Evolutionary conservation across 2,888 invertebrate species (phyloP).

Genomic region (Dromius quadrimaculatus): DNA sequence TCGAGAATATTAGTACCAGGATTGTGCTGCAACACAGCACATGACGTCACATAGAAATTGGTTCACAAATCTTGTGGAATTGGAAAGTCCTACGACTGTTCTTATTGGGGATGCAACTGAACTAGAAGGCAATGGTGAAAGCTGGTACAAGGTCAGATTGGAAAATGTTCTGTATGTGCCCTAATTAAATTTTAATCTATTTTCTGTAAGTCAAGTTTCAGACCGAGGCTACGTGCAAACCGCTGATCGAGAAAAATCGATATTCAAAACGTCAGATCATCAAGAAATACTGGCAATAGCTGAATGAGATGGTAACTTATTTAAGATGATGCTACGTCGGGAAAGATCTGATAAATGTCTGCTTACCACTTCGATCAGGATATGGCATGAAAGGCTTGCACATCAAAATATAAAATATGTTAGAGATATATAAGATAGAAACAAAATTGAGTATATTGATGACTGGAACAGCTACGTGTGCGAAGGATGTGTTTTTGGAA

Average conservation of each 20-base stretch:
- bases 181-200: slow-evolving; percentile 54
- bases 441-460: slow-evolving; percentile 20
- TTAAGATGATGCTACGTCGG: slow-evolving; percentile 56
- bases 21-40: slow-evolving; percentile 48
- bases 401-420: too few relatives aligned
- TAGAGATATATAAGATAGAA: slow-evolving; percentile 53
- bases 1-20: slow-evolving; percentile 25
- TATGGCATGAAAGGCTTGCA: too few relatives aligned
- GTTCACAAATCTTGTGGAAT: slow-evolving; percentile 19
- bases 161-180: slow-evolving; percentile 43
- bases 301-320: slow-evolving; percentile 54
- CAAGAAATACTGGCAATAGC: slow-evolving; percentile 52
- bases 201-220: slow-evolving; percentile 54
- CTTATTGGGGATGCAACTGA: slow-evolving; percentile 1
- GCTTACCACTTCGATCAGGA: too few relatives aligned
- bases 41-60: slow-evolving; percentile 47
- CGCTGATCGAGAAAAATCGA: slow-evolving; percentile 54
- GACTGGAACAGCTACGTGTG: slow-evolving; percentile 25
- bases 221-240: slow-evolving; percentile 56
- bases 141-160: slow-evolving; percentile 52
- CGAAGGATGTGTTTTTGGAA: slow-evolving; percentile 29
- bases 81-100: not conserved
- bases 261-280: slow-evolving; percentile 52
- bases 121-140: slow-evolving; percentile 15
- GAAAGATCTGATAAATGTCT: too few relatives aligned